Percentiles rank a stretch among this genome's conserved stretches.
phyloP scores from a whole-genome alignment of 2,797 vertebrate genomes.

The Urocyon cinereoargenteus region DNA sequence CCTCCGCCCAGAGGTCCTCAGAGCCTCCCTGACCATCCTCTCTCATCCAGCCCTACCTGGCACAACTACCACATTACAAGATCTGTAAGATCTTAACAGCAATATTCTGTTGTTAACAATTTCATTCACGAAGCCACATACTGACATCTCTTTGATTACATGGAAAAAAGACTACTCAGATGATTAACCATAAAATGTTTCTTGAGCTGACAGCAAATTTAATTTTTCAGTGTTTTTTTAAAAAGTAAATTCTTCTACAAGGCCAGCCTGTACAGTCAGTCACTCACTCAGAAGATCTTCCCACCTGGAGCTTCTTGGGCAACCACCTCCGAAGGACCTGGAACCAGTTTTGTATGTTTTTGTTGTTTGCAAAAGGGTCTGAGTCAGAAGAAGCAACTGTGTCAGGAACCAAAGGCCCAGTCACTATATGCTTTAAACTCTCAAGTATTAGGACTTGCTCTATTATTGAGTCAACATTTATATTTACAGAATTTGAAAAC shows the following conservation, averaged over 20 bases:
- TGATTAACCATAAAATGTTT: constrained; percentile 2
- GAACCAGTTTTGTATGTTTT: background rate
- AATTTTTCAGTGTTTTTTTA: background rate
- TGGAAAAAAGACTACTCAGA: background rate
- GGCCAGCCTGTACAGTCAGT: background rate
- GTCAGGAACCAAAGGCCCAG: background rate
- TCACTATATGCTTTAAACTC: background rate
- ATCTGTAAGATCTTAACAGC: background rate
- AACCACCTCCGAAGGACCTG: background rate
- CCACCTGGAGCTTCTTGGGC: background rate
- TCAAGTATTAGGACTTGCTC: background rate
- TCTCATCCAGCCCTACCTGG: background rate
- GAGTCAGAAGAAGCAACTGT: background rate
- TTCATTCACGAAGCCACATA: background rate
- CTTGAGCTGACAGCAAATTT: background rate
- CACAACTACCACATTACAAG: background rate
- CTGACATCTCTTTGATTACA: background rate
- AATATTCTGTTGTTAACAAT: background rate
- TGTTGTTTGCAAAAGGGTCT: background rate
- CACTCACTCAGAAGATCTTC: background rate
- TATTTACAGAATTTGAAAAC: background rate
- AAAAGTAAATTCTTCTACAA: background rate
- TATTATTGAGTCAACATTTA: background rate
- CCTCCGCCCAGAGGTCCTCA: background rate
- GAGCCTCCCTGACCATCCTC: background rate